Evolutionary conservation across 2,113 vertebrate genomes (phyloP).

Genomic region (Equus quagga): DNA sequence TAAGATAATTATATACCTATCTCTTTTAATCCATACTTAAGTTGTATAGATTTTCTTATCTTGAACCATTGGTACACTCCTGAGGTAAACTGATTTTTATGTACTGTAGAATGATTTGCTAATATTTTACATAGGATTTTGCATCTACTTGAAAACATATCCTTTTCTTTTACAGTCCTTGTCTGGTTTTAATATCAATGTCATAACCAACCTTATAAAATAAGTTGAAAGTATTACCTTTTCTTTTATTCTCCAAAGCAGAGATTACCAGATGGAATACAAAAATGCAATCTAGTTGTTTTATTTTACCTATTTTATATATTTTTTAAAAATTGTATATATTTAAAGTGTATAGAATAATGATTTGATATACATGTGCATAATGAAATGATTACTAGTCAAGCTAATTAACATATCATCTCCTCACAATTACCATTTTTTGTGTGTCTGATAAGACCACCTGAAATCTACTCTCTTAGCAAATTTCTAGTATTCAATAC

Average conservation of each 20-base stretch:
- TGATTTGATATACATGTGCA: background rate
- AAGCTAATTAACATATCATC: background rate
- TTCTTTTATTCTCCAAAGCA: slow-evolving; percentile 15
- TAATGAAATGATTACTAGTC: background rate
- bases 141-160: background rate
- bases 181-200: background rate
- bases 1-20: background rate
- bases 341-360: background rate
- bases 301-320: background rate
- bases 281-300: slow-evolving; percentile 18
- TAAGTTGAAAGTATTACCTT: background rate
- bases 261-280: background rate
- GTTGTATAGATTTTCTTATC: background rate
- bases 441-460: background rate
- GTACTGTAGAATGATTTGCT: background rate
- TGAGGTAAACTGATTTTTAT: slow-evolving; percentile 13
- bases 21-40: background rate
- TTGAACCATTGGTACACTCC: background rate
- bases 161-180: background rate
- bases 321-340: background rate
- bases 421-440: background rate
- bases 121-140: slow-evolving; percentile 39
- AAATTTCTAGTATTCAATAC: background rate
- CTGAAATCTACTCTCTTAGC: background rate
- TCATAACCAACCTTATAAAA: background rate